These are phyloP conservation scores for Trachelus iudaicus DNA, from an alignment of 2,888 invertebrate genomes.

Conservation along the genomic window DNA sequence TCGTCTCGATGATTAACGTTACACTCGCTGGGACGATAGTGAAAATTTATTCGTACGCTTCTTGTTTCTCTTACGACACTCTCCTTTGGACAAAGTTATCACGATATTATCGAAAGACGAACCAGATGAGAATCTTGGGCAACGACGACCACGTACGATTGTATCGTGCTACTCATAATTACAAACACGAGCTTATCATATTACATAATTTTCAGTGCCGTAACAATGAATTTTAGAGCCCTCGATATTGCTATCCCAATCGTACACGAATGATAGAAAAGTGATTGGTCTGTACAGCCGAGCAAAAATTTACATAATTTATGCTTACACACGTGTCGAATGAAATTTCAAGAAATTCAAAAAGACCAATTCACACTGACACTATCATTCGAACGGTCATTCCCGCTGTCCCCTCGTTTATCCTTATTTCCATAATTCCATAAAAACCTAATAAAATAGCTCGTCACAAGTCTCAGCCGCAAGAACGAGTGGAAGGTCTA, in stretches of 20 bases:
- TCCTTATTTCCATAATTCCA: not conserved
- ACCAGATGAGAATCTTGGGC: not conserved
- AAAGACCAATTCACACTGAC: not conserved
- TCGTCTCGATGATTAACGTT: not conserved
- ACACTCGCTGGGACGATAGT: not conserved
- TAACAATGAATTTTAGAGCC: not conserved
- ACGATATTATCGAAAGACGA: not conserved
- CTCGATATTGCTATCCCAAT: not conserved
- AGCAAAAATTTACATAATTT: not conserved
- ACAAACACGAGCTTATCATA: not conserved
- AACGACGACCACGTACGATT: not conserved
- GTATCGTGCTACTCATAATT: not conserved
- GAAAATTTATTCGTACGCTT: not conserved
- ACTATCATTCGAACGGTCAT: not conserved
- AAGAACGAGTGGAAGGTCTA: not conserved
- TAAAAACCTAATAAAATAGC: not conserved
- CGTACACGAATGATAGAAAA: not conserved
- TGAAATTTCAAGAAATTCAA: not conserved
- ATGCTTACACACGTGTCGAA: not conserved
- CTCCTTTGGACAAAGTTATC: not conserved
- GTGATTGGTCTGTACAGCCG: not conserved
- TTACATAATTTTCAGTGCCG: not conserved
- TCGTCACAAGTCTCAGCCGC: not conserved
- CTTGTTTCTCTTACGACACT: not conserved
- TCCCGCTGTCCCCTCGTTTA: not conserved